Evolutionary conservation across 2,888 invertebrate genomes (phyloP), one percentile per base, ranked within the genome.

Genomic region (Cyrtodaria siliqua): DNA sequence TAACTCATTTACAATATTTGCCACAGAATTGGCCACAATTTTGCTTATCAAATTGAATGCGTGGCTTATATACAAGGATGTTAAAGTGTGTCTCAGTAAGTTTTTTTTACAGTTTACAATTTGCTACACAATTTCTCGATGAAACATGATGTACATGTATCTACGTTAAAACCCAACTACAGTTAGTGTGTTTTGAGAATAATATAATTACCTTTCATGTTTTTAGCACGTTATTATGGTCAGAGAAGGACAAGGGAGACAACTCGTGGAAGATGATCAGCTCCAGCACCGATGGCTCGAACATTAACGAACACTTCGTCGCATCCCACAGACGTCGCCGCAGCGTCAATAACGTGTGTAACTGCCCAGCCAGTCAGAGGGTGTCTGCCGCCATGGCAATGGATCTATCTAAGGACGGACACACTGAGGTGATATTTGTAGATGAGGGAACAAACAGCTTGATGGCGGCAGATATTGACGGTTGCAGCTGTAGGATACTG

Each of bases 371-470:
- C 0, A 94, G 94, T 78, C 95, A 95, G 18, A 94, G 94, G 80
- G 94, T 96, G 2, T 94, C 94, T 73, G 94, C 95, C 0, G 94
- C 95, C 0, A 95, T 96, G 87, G 94, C 95, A 0, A 93, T 97
- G 14, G 96, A 97, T 88, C 95, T 96, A 91, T 95, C 95, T 0
- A 94, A 94, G 71, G 83, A 85, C 26, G 85, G 84, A 2, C 55
- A 79, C 12, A 88, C 85, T 26, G 86, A 87, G 57, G 76, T 89
- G 2, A 60, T 89, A 26, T 83, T 87, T 67, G 83, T 84, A 14
- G 86, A 89, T 50, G 55, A 24, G 3, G 40, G n/a, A 2, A 74
- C 77, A 1, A 62, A 78, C n/a, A 55, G 79, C 16, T 76, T 90
- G n/a, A 67, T 85, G 24, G 83, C 86, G 18, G 69, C 89, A 2